Percentiles rank a stretch among this genome's conserved stretches.
phyloP scores from a whole-genome alignment of 2,797 vertebrate species.

The Neosilurus mollespiculum region DNA sequence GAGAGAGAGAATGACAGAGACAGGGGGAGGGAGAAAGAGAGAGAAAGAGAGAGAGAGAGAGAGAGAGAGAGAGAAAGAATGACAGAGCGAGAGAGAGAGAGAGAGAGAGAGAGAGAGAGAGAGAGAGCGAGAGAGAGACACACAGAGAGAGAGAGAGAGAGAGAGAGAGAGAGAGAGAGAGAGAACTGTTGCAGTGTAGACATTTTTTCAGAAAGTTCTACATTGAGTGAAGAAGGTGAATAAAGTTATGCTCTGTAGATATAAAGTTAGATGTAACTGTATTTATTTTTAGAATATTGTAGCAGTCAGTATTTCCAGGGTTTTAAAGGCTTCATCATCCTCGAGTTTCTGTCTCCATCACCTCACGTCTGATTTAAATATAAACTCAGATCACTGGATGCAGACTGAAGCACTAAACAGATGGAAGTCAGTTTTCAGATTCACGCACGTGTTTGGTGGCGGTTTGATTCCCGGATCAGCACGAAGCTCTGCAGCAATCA shows the following conservation, averaged over 20 bases:
- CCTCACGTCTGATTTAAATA: background rate
- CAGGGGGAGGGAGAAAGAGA: too few species aligned
- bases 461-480: background rate
- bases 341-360: background rate
- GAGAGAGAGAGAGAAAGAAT: too few species aligned
- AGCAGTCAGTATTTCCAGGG: background rate
- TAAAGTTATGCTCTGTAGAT: background rate
- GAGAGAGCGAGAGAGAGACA: background rate
- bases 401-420: background rate
- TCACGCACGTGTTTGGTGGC: background rate
- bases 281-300: too few species aligned
- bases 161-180: background rate
- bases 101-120: too few species aligned
- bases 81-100: too few species aligned
- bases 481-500: slow-evolving; percentile 13
- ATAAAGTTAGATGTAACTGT: too few species aligned
- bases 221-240: background rate
- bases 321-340: background rate
- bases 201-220: background rate
- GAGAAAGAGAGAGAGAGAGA: too few species aligned
- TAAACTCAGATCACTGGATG: background rate
- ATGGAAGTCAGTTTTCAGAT: background rate
- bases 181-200: background rate
- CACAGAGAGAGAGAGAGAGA: background rate
- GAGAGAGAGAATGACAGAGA: too few species aligned